Evolutionary conservation across 2,888 invertebrate genomes (phyloP).

Genomic region (Sarcophaga subvicina): DNA sequence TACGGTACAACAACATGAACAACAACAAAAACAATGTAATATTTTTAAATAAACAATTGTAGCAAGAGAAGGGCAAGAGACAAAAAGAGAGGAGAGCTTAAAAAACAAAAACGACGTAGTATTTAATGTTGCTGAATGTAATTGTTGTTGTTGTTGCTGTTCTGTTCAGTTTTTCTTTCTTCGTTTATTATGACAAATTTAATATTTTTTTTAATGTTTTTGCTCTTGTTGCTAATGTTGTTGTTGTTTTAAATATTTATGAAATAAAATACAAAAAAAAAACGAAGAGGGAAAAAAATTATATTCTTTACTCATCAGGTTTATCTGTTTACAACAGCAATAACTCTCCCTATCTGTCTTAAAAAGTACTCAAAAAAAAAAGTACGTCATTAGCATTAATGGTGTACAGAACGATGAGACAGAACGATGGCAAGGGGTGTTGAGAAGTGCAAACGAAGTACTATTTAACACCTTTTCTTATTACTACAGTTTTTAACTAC

Average conservation of each 20-base stretch:
- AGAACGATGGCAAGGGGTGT: neutral
- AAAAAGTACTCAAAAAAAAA: neutral
- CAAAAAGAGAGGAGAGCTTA: too few relatives aligned
- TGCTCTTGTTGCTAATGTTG: neutral
- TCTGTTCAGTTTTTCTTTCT: too few relatives aligned
- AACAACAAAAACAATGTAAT: neutral
- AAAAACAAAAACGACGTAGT: too few relatives aligned
- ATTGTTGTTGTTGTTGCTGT: too few relatives aligned
- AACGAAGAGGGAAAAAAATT: neutral
- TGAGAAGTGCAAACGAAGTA: slow-evolving; percentile 40
- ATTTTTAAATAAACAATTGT: slow-evolving; percentile 61
- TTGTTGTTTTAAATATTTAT: too few relatives aligned
- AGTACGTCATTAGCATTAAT: neutral
- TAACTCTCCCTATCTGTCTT: neutral
- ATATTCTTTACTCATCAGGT: neutral
- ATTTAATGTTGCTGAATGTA: too few relatives aligned
- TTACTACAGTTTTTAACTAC: slow-evolving; percentile 20
- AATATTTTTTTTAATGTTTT: neutral
- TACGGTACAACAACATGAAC: slow-evolving; percentile 23
- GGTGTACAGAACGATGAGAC: neutral
- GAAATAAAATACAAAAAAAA: too few relatives aligned
- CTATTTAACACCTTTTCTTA: slow-evolving; percentile 66
- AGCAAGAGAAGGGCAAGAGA: neutral
- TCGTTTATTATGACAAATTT: neutral
- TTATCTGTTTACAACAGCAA: neutral